Evolutionary conservation across 2,888 invertebrate genomes (phyloP).

Genomic region (Alcis repandata): DNA sequence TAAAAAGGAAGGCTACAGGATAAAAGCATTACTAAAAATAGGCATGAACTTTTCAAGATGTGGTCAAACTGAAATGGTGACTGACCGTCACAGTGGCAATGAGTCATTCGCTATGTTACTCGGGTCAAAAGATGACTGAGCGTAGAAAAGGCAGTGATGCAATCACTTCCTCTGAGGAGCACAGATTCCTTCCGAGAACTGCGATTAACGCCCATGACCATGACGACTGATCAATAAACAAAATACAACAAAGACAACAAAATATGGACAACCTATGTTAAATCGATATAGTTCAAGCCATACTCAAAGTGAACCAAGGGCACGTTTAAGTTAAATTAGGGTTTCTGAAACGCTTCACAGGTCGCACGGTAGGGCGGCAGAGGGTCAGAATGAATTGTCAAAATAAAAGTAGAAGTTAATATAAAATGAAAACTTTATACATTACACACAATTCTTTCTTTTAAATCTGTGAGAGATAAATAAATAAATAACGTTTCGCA

Average conservation of each 20-base stretch:
- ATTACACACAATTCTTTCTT: too few relatives aligned
- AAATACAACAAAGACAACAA: background rate
- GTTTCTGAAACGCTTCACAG: background rate
- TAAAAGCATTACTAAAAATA: background rate
- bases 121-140: slow-evolving; percentile 31
- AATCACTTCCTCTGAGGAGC: slow-evolving; percentile 29
- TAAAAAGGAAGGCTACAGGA: too few relatives aligned
- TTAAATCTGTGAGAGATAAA: too few relatives aligned
- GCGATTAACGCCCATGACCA: background rate
- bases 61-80: background rate
- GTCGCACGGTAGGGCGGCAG: too few relatives aligned
- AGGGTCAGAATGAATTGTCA: too few relatives aligned
- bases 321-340: background rate
- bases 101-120: slow-evolving; percentile 35
- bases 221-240: background rate
- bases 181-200: slow-evolving; percentile 29
- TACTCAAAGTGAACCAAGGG: background rate
- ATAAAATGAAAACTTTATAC: too few relatives aligned
- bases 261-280: too few relatives aligned
- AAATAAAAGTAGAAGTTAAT: too few relatives aligned
- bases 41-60: background rate
- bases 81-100: slow-evolving; percentile 1
- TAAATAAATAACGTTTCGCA: too few relatives aligned
- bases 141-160: slow-evolving; percentile 37
- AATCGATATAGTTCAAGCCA: background rate